Conservation (phyloP, 2,888 invertebrate genomes). For the Diarsia mendica region DNA sequence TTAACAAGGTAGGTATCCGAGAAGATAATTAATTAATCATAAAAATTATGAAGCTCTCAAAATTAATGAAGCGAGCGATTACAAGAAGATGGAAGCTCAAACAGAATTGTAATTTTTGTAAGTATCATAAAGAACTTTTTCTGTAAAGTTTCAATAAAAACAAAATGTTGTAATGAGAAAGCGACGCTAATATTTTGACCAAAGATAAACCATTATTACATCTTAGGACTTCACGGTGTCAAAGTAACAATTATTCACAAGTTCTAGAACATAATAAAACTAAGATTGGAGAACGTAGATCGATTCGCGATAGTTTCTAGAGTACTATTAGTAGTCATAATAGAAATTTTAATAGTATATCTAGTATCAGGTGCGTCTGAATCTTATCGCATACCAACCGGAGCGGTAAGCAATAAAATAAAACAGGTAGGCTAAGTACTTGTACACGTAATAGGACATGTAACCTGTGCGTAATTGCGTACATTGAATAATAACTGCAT, state of each 20-base stretch:
- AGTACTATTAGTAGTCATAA: slow-evolving; percentile 53
- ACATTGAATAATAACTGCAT: slow-evolving; percentile 63
- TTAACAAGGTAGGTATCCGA: slow-evolving; percentile 47
- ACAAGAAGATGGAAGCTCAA: neutral
- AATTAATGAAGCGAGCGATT: slow-evolving; percentile 29
- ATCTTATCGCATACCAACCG: slow-evolving; percentile 67
- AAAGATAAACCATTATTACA: slow-evolving; percentile 38
- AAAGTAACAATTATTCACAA: slow-evolving; percentile 38
- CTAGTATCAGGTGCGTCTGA: slow-evolving; percentile 53
- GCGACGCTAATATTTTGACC: slow-evolving; percentile 41
- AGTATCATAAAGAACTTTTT: neutral
- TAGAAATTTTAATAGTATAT: slow-evolving; percentile 50
- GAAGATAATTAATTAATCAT: slow-evolving; percentile 57
- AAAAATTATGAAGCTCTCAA: slow-evolving; percentile 32
- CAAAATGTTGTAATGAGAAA: slow-evolving; percentile 29
- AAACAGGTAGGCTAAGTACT: slow-evolving; percentile 53
- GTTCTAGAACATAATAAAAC: slow-evolving; percentile 32
- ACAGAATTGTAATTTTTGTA: slow-evolving; percentile 27
- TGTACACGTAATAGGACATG: slow-evolving; percentile 55
- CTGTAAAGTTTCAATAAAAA: slow-evolving; percentile 4
- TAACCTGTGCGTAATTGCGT: slow-evolving; percentile 66
- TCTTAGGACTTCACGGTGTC: slow-evolving; percentile 46
- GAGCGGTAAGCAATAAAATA: slow-evolving; percentile 74
- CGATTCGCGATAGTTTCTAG: slow-evolving; percentile 40
- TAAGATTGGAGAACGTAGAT: slow-evolving; percentile 25